Base-by-base conservation (phyloP, 1,140 invertebrate species). In the Dicyema japonicum region DNA sequence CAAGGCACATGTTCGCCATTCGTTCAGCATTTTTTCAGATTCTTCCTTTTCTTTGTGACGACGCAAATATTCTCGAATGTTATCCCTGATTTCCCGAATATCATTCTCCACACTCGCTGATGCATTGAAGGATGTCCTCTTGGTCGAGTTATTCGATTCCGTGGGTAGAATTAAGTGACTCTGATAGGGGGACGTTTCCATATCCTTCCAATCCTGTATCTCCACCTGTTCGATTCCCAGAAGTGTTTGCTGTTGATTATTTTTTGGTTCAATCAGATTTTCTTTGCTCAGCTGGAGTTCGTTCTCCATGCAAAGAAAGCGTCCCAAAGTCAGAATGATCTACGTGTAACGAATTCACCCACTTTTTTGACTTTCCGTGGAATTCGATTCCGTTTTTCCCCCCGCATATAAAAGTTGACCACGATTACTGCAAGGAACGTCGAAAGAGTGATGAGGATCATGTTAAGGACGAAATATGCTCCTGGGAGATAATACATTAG, bases 1-100 rank as follows among this genome's bases (percentile, higher is more conserved):
- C 2, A 48, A 33, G 5, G 45, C 46, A 9, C 49, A 41, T 3
- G 40, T 32, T 26, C 43, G 37, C 47, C 47, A 50, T 26, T 49
- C 43, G 16, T 37, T 32, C 2, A 33, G 36, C n/a, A 40, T 36
- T 29, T 43, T 43, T 22, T 40, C 38, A 18, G 31, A 32, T 22
- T 30, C 31, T 5, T 44, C 44, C 23, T 39, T 43, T 6, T 43
- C 37, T 2, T 30, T 24, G 8, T 44, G 29, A 25, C 40, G 37
- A 4, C 37, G 36, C 16, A 36, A 31, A 30, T 46, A 37, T 12
- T 17, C 28, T 18, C 34, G 32, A 26, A 46, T 22, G n/a, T 37
- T 33, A 18, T 30, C 27, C 11, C 37, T 30, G 19, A 48, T 47
- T 15, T 47, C 44, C 22, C 34, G 37, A 15, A 48, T 36, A 27